phyloP scores from a whole-genome alignment of 2,797 vertebrate species.

The Arctocebus calabarensis region DNA sequence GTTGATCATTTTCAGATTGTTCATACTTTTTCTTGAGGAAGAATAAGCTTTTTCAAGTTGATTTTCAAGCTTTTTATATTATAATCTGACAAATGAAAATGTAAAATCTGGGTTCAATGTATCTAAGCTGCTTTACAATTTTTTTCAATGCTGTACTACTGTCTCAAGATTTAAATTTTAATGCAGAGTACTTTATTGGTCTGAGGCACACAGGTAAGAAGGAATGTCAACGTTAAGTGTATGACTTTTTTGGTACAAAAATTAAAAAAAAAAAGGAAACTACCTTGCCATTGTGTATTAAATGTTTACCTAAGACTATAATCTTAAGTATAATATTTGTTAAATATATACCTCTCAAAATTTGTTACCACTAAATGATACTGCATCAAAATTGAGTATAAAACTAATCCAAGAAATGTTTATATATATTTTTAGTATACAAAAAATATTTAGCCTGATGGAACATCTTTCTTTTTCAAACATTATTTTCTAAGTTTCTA shows the following conservation, averaged over 20 bases:
- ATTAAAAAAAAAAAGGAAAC: conserved; percentile 81
- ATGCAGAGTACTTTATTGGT: conserved; percentile 87
- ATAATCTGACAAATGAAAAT: conserved; percentile 87
- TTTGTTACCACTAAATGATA: conserved; percentile 76
- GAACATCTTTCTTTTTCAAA: conserved; percentile 80
- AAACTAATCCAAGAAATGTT: conserved; percentile 79
- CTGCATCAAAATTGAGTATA: conserved; percentile 77
- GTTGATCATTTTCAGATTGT: conserved; percentile 89
- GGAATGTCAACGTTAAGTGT: conserved; percentile 83
- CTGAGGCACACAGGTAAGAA: conserved; percentile 86
- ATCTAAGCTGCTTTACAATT: conserved; percentile 88
- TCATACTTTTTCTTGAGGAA: conserved; percentile 88
- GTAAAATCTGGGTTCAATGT: conserved; percentile 86
- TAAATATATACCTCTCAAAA: conserved; percentile 79
- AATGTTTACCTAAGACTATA: conserved; percentile 82
- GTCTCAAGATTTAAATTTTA: conserved; percentile 87
- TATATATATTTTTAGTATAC: conserved; percentile 83
- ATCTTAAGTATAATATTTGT: conserved; percentile 78
- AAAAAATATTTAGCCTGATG: conserved; percentile 76
- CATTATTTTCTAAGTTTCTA: conserved; percentile 87
- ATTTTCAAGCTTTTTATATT: conserved; percentile 89
- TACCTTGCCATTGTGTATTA: conserved; percentile 86
- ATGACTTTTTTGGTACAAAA: conserved; percentile 83
- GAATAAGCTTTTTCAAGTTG: conserved; percentile 90
- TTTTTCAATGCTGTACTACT: conserved; percentile 90